Percentiles rank a stretch among this genome's conserved stretches.
Evolutionary conservation across 2,113 vertebrate species (phyloP).

Genomic region (Serranochromis macrocephalus): DNA sequence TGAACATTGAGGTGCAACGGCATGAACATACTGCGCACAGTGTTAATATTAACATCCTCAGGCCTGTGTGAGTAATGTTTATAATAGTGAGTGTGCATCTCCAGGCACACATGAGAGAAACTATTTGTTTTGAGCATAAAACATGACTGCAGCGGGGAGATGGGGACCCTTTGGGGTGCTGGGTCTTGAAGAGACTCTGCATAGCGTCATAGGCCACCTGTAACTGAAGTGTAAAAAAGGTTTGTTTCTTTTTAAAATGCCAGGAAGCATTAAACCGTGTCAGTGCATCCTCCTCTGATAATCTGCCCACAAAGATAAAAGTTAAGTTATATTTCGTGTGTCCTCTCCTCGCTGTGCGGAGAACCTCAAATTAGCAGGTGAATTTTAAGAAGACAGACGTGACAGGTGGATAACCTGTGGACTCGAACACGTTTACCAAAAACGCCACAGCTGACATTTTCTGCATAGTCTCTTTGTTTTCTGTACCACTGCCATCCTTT

Average conservation of each 20-base stretch:
- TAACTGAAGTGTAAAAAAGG: background rate
- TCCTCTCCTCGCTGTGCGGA: background rate
- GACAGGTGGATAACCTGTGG: background rate
- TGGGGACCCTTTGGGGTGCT: background rate
- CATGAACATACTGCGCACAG: fast-evolving
- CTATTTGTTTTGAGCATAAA: background rate
- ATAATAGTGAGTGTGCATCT: background rate
- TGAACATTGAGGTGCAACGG: fast-evolving
- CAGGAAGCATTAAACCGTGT: background rate
- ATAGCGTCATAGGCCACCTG: background rate
- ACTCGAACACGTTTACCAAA: background rate
- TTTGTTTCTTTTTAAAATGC: background rate
- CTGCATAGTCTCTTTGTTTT: background rate
- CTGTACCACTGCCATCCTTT: background rate
- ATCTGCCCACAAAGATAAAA: background rate
- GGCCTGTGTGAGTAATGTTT: background rate
- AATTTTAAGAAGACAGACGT: background rate
- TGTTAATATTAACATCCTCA: background rate
- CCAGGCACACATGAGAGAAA: background rate
- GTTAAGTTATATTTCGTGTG: background rate
- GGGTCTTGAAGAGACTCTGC: background rate
- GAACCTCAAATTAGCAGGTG: background rate
- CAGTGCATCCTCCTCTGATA: background rate
- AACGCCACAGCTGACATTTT: background rate
- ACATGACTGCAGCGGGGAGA: background rate